Evolutionary conservation across 2,113 vertebrate genomes (phyloP), one percentile per base, ranked within the genome.

Genomic region (Indicator maculatus): DNA sequence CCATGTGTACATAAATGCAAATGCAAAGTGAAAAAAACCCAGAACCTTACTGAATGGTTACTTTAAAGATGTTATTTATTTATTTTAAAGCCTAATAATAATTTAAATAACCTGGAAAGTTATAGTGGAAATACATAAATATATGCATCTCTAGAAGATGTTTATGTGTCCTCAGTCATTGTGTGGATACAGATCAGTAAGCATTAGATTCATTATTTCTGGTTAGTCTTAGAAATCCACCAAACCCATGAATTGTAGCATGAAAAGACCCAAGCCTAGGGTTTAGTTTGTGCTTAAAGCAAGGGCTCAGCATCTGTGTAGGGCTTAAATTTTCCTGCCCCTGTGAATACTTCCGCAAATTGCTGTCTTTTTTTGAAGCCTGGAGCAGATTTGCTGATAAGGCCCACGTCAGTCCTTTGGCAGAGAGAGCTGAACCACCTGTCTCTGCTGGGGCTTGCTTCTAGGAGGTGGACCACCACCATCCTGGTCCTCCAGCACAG

Each of bases 401-500:
- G 19, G 31, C 24, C 44, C 18, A 56, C 66, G 31, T 38, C 0
- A 1, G 7, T 55, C 26, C 56, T 78, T 56, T 38, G 20, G 9
- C 6, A 44, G 81, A 64, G 45, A 14, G 15, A 12, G 2, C 12
- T 1, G 3, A 58, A 55, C 12, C 8, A 9, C 2, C 6, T 2
- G 3, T 1, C 14, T 56, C 16, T 3, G 2, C 33, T 1, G 2
- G 31, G 5, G 2, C 38, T 81, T 75, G n/a, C 56, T 84, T 78
- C 39, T 50, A 47, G n/a, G 45, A 28, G 61, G 24, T n/a, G n/a
- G 41, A 11, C 10, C 30, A 10, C 8, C 5, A 3, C 72, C 21
- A 8, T 31, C n/a, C 61, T 69, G 45, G 27, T 58, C 36, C 64
- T 60, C 8, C 0, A 1, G 56, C 61, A 73, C 0, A 2, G 47